Evolutionary conservation across 1,140 invertebrate species (phyloP).

Genomic region (Tenebrio molitor): DNA sequence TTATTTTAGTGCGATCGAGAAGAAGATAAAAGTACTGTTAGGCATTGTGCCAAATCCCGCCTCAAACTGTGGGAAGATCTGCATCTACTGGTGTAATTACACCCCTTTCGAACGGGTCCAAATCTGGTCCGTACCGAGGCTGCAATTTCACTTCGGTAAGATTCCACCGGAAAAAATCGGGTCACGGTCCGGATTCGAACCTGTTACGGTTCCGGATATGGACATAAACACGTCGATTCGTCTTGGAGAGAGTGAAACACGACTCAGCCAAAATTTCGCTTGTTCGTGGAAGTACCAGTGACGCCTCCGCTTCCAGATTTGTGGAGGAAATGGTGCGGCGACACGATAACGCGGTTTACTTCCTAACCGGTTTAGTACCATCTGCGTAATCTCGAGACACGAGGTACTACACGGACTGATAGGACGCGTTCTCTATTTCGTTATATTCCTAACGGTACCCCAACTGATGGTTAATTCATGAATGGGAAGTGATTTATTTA

Average conservation of each 20-base stretch:
- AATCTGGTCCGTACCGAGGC: too few species aligned
- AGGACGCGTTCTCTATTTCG: neutral
- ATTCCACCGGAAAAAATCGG: neutral
- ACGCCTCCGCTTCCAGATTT: neutral
- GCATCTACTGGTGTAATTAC: too few species aligned
- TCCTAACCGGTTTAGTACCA: constrained; percentile 10
- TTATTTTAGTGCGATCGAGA: too few species aligned
- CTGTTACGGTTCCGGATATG: constrained; percentile 8
- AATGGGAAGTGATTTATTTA: neutral
- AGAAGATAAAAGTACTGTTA: too few species aligned
- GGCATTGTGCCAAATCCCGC: too few species aligned
- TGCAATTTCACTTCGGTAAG: neutral
- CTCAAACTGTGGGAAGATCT: too few species aligned
- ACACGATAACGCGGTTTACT: constrained; percentile 32
- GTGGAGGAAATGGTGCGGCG: constrained; percentile 19
- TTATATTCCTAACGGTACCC: neutral
- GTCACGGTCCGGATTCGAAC: constrained; percentile 23
- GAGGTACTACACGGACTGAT: neutral
- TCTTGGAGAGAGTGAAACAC: constrained; percentile 16
- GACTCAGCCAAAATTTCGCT: constrained; percentile 11
- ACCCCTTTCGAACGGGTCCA: too few species aligned
- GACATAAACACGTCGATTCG: constrained; percentile 8
- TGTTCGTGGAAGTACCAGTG: constrained; percentile 1
- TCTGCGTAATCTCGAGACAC: neutral
- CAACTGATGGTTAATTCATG: neutral